A percentile compares a stretch with the other conserved stretches of the same genome.
phyloP scores from a whole-genome alignment of 2,113 vertebrate genomes.

The Promerops cafer region DNA sequence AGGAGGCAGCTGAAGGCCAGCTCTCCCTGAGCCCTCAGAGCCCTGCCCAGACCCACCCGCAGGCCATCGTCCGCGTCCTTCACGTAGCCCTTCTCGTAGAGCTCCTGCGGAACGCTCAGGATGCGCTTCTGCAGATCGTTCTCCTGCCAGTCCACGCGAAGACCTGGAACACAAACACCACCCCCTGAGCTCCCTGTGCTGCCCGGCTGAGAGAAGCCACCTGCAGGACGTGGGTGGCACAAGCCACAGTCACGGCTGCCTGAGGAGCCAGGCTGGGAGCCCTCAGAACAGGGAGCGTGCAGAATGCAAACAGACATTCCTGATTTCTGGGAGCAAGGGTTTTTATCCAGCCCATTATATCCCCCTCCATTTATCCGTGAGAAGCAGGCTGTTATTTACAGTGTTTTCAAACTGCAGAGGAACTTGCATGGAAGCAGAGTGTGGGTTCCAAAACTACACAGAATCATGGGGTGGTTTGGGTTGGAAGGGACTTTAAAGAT shows the following conservation, averaged over 20 bases:
- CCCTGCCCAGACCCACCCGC: conserved; percentile 68
- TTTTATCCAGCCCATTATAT: neutral
- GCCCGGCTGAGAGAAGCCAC: neutral
- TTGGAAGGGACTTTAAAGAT: neutral
- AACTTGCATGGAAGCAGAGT: conserved; percentile 7
- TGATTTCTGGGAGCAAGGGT: neutral
- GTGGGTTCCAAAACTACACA: neutral
- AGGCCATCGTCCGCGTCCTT: conserved; percentile 88
- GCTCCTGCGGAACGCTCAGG: conserved; percentile 85
- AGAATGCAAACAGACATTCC: neutral
- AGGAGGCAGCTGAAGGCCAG: neutral
- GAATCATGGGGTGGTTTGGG: neutral
- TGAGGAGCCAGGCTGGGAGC: neutral
- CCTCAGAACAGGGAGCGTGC: neutral
- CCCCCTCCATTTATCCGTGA: neutral
- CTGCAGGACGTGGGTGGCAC: accelerated
- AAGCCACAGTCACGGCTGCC: neutral
- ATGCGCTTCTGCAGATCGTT: conserved; percentile 83
- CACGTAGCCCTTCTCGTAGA: conserved; percentile 91
- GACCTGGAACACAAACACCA: conserved; percentile 72
- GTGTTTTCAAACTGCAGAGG: conserved; percentile 4
- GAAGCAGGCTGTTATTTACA: conserved; percentile 24
- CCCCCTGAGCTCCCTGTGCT: neutral
- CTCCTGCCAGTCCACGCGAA: conserved; percentile 90
- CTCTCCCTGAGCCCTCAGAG: neutral